A percentile compares a stretch with the other conserved stretches of the same genome.
Evolutionary conservation across 2,888 invertebrate species (phyloP).

Genomic region (Conchocele bisecta): DNA sequence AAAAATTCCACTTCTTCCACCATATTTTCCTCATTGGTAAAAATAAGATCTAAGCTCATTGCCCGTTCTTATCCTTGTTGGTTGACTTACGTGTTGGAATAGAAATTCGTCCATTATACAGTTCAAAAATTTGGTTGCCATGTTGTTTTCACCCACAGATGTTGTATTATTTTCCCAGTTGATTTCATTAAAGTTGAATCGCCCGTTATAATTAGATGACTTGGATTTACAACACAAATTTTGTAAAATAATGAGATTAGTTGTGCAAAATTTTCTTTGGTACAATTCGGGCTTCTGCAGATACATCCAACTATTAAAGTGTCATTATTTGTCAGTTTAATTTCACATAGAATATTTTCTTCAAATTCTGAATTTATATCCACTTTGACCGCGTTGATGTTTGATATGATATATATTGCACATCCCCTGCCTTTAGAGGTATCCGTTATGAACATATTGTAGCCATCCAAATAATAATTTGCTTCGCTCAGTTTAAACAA

Average conservation of each 20-base stretch:
- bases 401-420: background rate
- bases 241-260: background rate
- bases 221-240: background rate
- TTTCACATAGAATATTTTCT: background rate
- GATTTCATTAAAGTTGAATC: conserved; percentile 4
- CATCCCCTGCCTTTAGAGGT: background rate
- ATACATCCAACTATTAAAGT: background rate
- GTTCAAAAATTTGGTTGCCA: background rate
- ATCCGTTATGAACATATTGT: background rate
- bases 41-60: background rate
- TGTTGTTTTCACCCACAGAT: background rate
- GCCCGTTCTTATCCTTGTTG: background rate
- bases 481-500: background rate
- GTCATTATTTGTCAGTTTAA: background rate
- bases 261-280: background rate
- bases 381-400: background rate
- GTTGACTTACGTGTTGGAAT: background rate
- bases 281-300: background rate
- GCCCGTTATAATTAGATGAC: background rate
- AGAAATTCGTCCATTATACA: background rate
- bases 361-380: background rate
- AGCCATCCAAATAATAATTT: background rate
- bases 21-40: conserved; percentile 9
- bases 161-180: background rate
- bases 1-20: background rate